These are phyloP conservation scores for Calephelis virginiensis DNA, from an alignment of 1,140 invertebrate genomes.

Conservation along the genomic window DNA sequence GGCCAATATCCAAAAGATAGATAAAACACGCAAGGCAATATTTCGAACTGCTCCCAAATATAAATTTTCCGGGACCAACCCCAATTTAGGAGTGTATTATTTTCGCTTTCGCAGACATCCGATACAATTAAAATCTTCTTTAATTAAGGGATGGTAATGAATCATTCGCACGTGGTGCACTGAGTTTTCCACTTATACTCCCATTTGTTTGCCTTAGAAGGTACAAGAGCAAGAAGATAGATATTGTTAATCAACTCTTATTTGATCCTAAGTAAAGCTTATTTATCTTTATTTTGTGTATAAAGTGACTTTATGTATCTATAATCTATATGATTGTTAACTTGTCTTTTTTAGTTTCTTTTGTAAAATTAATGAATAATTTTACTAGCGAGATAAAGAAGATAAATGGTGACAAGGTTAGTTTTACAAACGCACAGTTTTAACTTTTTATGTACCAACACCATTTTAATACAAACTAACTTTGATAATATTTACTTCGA, in stretches of 20 bases:
- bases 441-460: no score
- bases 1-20: constrained; percentile 50
- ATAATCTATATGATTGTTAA: constrained; percentile 40
- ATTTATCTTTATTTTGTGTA: constrained; percentile 21
- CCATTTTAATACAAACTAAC: no score
- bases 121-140: constrained; percentile 80
- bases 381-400: no score
- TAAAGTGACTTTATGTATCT: constrained; percentile 56
- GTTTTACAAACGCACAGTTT: no score
- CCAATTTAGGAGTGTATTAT: constrained; percentile 78
- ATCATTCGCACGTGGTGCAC: constrained; percentile 80
- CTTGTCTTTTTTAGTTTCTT: no score
- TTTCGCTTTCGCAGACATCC: constrained; percentile 78
- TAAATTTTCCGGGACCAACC: constrained; percentile 70
- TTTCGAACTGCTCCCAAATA: constrained; percentile 63
- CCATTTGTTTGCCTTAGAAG: constrained; percentile 30
- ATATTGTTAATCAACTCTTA: constrained; percentile 17
- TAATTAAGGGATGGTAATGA: constrained; percentile 78
- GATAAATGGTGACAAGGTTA: no score
- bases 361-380: no score
- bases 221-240: constrained; percentile 8
- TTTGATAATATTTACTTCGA: no score
- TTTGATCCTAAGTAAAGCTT: background rate
- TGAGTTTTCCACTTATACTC: constrained; percentile 74
- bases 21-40: constrained; percentile 68